These are phyloP conservation scores for Morinoia aosen DNA, from an alignment of 2,888 invertebrate genomes.

Conservation along the genomic window DNA sequence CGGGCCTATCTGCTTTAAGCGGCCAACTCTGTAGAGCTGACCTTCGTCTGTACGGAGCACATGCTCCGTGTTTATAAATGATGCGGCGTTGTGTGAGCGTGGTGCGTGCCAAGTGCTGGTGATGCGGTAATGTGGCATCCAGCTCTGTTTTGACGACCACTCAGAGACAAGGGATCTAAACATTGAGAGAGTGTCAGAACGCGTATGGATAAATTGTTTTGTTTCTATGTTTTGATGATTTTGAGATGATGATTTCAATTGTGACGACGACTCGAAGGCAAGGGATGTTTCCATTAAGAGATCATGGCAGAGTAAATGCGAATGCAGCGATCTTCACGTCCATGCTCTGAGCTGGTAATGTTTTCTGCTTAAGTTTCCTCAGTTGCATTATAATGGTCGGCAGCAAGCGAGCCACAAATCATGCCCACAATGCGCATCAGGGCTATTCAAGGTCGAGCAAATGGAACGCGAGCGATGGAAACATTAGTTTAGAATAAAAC, in stretches of 20 bases:
- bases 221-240: too few species aligned
- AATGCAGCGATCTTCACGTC: neutral
- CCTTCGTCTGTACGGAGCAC: neutral
- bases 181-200: neutral
- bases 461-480: neutral
- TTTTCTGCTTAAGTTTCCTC: neutral
- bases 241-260: neutral
- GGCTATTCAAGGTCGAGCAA: neutral
- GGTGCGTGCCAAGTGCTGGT: neutral
- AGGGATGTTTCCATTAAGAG: neutral
- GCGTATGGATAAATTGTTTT: too few species aligned
- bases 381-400: neutral
- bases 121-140: neutral
- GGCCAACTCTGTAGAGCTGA: constrained; percentile 12
- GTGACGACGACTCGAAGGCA: neutral
- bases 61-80: neutral
- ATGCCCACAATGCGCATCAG: neutral
- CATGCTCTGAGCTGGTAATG: neutral
- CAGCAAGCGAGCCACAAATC: neutral
- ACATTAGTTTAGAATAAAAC: neutral
- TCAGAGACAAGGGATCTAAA: neutral
- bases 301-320: neutral
- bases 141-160: neutral
- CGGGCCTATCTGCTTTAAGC: constrained; percentile 16
- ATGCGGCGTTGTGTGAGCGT: neutral